Evolutionary conservation across 2,113 vertebrate genomes (phyloP).

Genomic region (Sarotherodon lohbergeri): DNA sequence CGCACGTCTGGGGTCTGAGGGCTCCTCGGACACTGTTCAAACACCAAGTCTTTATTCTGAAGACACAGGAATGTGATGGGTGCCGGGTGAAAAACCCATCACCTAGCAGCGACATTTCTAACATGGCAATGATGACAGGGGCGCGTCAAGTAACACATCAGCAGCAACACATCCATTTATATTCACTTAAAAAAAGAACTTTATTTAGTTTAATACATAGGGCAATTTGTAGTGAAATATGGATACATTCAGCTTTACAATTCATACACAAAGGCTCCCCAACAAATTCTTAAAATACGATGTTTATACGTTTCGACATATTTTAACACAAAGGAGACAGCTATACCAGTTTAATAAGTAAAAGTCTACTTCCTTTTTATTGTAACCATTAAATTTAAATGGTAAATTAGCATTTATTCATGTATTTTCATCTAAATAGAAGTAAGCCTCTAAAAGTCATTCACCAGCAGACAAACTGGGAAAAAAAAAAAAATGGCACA

Average conservation of each 20-base stretch:
- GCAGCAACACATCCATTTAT: background rate
- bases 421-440: constrained; percentile 21
- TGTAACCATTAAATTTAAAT: background rate
- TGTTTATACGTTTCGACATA: background rate
- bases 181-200: constrained; percentile 37
- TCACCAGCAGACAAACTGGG: constrained; percentile 24
- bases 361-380: constrained; percentile 32
- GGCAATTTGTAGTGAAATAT: constrained; percentile 43
- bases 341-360: constrained; percentile 22
- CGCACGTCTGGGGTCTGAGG: constrained; percentile 52
- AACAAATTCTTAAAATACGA: constrained; percentile 38
- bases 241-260: constrained; percentile 65
- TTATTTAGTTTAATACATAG: constrained; percentile 58
- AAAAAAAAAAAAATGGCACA: constrained; percentile 40
- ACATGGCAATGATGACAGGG: constrained; percentile 39
- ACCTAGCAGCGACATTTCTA: constrained; percentile 68
- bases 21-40: constrained; percentile 64
- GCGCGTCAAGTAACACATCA: background rate
- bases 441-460: constrained; percentile 12
- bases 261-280: constrained; percentile 31
- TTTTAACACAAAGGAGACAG: constrained; percentile 20
- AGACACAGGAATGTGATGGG: constrained; percentile 50
- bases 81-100: constrained; percentile 40
- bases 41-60: constrained; percentile 43
- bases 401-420: background rate